phyloP scores from a whole-genome alignment of 2,797 vertebrate species.

The Paedocypris micromegethes region DNA sequence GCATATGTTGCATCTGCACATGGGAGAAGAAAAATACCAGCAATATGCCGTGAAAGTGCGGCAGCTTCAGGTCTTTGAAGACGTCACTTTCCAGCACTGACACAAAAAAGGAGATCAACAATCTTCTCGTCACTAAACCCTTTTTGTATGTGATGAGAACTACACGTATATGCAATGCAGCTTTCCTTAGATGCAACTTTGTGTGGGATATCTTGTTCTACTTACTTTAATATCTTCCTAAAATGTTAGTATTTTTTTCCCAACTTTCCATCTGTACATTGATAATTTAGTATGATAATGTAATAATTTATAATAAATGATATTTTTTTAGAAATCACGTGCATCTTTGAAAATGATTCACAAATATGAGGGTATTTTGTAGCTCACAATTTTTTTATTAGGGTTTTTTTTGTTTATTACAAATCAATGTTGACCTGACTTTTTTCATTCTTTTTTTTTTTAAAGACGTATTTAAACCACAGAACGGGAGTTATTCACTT shows the following conservation, averaged over 20 bases:
- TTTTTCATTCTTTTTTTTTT: background rate
- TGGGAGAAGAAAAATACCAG: constrained; percentile 84
- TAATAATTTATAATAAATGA: constrained; percentile 36
- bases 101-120: background rate
- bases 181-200: background rate
- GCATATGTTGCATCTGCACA: constrained; percentile 75
- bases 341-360: background rate
- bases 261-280: constrained; percentile 15
- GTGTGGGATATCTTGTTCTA: constrained; percentile 2
- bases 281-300: constrained; percentile 17
- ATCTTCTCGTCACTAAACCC: constrained; percentile 8
- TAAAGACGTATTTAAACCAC: background rate
- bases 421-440: background rate
- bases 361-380: background rate
- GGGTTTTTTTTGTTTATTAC: background rate
- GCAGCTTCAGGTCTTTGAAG: constrained; percentile 94
- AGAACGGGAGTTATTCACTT: constrained; percentile 55
- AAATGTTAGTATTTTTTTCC: background rate
- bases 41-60: constrained; percentile 83
- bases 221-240: constrained; percentile 5
- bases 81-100: constrained; percentile 68
- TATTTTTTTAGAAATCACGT: constrained; percentile 3
- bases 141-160: background rate
- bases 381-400: no score
- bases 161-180: constrained; percentile 7